These are phyloP conservation scores for Hippoglossus stenolepis DNA, from an alignment of 2,113 vertebrate genomes.

Conservation along the genomic window DNA sequence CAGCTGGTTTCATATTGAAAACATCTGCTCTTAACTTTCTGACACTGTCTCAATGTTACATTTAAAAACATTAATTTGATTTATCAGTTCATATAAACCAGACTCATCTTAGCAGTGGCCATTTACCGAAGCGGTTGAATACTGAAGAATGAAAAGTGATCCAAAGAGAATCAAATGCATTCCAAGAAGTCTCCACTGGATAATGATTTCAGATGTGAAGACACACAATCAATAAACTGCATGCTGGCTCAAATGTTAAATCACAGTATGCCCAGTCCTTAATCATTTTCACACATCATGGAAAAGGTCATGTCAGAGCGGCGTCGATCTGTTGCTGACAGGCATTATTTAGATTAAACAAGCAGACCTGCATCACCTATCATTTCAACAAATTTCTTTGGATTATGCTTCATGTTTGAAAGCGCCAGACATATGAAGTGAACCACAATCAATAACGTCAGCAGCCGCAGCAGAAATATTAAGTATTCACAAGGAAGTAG, in stretches of 20 bases:
- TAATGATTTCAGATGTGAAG: constrained; percentile 68
- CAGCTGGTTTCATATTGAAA: too few species aligned
- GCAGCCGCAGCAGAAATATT: not conserved
- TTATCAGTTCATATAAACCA: not conserved
- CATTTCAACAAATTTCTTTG: not conserved
- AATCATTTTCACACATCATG: constrained; percentile 75
- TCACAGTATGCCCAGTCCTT: constrained; percentile 73
- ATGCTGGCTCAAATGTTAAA: constrained; percentile 80
- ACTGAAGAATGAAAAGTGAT: constrained; percentile 18
- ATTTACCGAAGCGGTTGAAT: constrained; percentile 20
- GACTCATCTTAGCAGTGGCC: not conserved
- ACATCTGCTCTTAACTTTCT: not conserved
- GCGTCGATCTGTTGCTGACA: constrained; percentile 62
- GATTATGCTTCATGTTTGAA: not conserved
- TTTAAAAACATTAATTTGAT: not conserved
- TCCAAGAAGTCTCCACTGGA: constrained; percentile 21
- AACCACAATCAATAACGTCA: not conserved
- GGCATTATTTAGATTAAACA: constrained; percentile 54
- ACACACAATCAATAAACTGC: constrained; percentile 70
- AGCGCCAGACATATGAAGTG: not conserved
- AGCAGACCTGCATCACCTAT: constrained; percentile 18
- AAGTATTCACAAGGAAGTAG: not conserved
- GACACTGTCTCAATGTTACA: not conserved
- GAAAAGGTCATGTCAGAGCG: constrained; percentile 76
- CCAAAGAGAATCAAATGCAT: constrained; percentile 37